These are phyloP conservation scores for Nothocercus julius DNA, from an alignment of 2,113 vertebrate genomes.

Conservation along the genomic window DNA sequence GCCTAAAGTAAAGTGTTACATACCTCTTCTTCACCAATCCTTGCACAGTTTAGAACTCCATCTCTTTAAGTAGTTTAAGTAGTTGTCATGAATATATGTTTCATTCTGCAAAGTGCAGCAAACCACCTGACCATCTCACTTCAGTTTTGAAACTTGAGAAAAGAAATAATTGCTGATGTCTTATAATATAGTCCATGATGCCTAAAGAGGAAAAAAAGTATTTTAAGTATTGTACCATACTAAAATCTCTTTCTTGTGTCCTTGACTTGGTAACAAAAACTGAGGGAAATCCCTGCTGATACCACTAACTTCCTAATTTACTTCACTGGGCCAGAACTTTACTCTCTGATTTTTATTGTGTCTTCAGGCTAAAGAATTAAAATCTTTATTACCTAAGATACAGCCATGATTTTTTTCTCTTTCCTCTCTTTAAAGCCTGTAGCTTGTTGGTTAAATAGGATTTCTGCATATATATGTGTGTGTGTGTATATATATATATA, in stretches of 20 bases:
- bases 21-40: neutral
- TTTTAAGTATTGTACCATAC: neutral
- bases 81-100: neutral
- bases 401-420: neutral
- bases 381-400: neutral
- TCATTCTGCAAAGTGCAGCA: neutral
- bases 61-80: neutral
- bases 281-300: neutral
- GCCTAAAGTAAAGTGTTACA: neutral
- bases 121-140: neutral
- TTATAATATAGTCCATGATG: neutral
- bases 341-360: neutral
- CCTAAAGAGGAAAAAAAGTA: neutral
- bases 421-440: neutral
- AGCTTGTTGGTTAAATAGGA: neutral
- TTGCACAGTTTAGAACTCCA: neutral
- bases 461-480: neutral
- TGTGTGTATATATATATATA: no score
- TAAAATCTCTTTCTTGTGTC: neutral
- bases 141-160: conserved; percentile 11
- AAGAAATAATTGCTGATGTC: neutral
- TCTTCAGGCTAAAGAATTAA: neutral
- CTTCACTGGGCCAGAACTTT: neutral
- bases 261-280: neutral
- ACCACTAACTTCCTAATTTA: neutral